Evolutionary conservation across 2,113 vertebrate species (phyloP).

Genomic region (Phaetusa simplex): DNA sequence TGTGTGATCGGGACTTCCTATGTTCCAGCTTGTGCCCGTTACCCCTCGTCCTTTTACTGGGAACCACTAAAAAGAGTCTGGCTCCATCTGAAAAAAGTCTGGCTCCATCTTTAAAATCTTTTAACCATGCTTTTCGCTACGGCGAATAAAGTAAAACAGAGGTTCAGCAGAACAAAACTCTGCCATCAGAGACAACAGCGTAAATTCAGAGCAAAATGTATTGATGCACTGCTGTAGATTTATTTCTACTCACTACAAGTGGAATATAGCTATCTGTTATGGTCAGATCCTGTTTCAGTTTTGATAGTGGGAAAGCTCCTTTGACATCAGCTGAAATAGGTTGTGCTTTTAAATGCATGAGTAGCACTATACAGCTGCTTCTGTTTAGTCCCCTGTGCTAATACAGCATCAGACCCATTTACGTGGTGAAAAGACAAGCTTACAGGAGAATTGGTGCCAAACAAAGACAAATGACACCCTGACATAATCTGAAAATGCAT

Average conservation of each 20-base stretch:
- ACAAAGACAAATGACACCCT: conserved; percentile 4
- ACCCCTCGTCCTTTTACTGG: too few species aligned
- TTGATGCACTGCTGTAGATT: neutral
- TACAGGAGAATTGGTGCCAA: neutral
- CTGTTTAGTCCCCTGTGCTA: neutral
- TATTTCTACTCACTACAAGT: neutral
- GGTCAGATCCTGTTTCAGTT: neutral
- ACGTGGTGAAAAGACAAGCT: neutral
- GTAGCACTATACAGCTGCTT: neutral
- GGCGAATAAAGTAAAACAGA: neutral
- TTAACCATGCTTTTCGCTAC: neutral
- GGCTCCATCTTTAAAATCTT: neutral
- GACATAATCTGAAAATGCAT: conserved; percentile 23
- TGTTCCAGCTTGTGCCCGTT: too few species aligned
- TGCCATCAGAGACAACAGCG: neutral
- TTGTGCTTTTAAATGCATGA: conserved; percentile 5
- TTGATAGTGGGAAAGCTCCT: neutral
- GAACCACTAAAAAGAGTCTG: too few species aligned
- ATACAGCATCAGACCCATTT: conserved; percentile 16
- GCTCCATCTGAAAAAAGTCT: too few species aligned
- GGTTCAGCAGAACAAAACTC: neutral
- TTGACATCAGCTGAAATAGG: neutral
- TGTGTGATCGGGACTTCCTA: too few species aligned
- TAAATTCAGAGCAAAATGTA: neutral
- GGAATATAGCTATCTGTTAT: neutral